Percentiles rank a stretch among this genome's conserved stretches.
phyloP scores from a whole-genome alignment of 2,113 vertebrate genomes.

The Oncorhynchus kisutch region DNA sequence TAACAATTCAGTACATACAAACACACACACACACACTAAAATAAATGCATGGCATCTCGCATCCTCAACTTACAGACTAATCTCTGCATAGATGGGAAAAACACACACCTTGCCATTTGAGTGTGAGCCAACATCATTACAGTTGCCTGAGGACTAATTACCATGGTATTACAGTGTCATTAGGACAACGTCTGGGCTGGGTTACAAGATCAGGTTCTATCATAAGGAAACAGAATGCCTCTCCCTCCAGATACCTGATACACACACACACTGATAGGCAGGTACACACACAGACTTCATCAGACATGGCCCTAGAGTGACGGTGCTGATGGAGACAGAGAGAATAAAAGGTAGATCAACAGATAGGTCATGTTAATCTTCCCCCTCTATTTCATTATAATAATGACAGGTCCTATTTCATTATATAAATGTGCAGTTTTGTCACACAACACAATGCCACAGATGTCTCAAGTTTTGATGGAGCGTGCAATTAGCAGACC shows the following conservation, averaged over 20 bases:
- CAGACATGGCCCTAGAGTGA: not conserved
- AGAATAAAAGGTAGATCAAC: not conserved
- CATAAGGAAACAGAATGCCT: slow-evolving; percentile 36
- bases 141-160: slow-evolving; percentile 34
- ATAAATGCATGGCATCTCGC: not conserved
- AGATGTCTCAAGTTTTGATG: no score
- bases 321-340: not conserved
- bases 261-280: slow-evolving; percentile 4
- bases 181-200: slow-evolving; percentile 41
- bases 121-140: slow-evolving; percentile 41
- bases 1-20: no score
- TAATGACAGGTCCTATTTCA: no score
- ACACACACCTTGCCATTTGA: slow-evolving; percentile 19
- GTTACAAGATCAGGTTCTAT: slow-evolving; percentile 55
- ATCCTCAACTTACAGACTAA: slow-evolving; percentile 19
- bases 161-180: slow-evolving; percentile 45
- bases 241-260: slow-evolving; percentile 1
- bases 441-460: no score
- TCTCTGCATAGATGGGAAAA: not conserved
- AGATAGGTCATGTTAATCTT: not conserved
- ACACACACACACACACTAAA: not conserved
- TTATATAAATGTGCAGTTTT: no score
- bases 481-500: no score
- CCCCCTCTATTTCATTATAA: not conserved
- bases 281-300: slow-evolving; percentile 1